Evolutionary conservation across 1,140 invertebrate genomes (phyloP).

Genomic region (Drosophila pruinosa): DNA sequence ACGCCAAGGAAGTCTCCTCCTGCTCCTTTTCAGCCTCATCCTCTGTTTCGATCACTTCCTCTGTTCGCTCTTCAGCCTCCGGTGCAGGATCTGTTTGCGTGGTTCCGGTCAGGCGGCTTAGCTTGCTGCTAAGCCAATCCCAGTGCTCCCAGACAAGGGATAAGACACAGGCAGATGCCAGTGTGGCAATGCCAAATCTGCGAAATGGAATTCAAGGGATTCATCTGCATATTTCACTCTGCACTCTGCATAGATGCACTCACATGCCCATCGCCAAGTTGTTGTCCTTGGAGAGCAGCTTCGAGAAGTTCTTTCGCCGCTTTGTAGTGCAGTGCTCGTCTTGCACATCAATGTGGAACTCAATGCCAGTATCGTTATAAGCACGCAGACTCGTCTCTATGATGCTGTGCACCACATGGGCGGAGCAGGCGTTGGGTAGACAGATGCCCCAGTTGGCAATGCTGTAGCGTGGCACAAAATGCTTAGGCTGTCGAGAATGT

Average conservation of each 20-base stretch:
- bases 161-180: constrained; percentile 15
- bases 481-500: constrained; percentile 84
- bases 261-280: constrained; percentile 83
- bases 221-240: not conserved
- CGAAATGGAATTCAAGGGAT: not conserved
- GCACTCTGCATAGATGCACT: constrained; percentile 24
- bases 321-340: constrained; percentile 85
- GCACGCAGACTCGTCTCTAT: constrained; percentile 84
- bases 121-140: constrained; percentile 23
- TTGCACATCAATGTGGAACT: constrained; percentile 85
- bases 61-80: not conserved
- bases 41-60: constrained; percentile 12
- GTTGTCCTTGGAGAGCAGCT: constrained; percentile 83
- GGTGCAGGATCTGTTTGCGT: not conserved
- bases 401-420: constrained; percentile 85
- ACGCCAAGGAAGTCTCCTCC: not conserved
- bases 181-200: constrained; percentile 20
- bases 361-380: constrained; percentile 85
- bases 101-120: not conserved
- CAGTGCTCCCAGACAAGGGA: constrained; percentile 39
- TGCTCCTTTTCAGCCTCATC: not conserved
- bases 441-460: constrained; percentile 88
- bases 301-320: constrained; percentile 71
- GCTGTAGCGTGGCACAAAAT: constrained; percentile 88
- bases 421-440: constrained; percentile 86